Evolutionary conservation across 2,888 invertebrate species (phyloP).

Genomic region (Mimachlamys varia): DNA sequence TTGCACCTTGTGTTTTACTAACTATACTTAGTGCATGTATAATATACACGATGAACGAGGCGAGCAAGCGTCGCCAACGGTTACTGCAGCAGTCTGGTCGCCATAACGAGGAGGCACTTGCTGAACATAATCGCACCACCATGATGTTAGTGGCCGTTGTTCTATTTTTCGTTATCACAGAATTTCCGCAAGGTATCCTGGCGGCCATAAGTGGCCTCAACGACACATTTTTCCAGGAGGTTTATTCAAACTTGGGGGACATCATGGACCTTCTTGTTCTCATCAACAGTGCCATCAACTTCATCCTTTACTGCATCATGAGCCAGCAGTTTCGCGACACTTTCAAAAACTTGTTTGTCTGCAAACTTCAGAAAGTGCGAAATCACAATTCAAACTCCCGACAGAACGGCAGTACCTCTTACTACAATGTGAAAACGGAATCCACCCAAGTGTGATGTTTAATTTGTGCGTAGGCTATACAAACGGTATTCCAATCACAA

Average conservation of each 20-base stretch:
- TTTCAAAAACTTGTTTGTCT: conserved; percentile 77
- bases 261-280: conserved; percentile 95
- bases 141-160: conserved; percentile 93
- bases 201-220: conserved; percentile 86
- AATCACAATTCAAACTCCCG: not conserved
- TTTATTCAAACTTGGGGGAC: conserved; percentile 87
- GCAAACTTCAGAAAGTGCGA: not conserved
- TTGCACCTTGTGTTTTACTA: conserved; percentile 93
- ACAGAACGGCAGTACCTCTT: not conserved
- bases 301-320: conserved; percentile 96
- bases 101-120: conserved; percentile 75
- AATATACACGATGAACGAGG: conserved; percentile 78
- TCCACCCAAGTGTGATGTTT: not conserved
- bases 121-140: conserved; percentile 88
- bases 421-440: not conserved
- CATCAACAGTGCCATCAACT: conserved; percentile 95
- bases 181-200: conserved; percentile 90
- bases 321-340: conserved; percentile 92
- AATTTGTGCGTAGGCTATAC: not conserved
- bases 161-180: conserved; percentile 93
- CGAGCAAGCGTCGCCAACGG: conserved; percentile 72
- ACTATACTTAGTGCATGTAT: conserved; percentile 85
- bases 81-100: conserved; percentile 74
- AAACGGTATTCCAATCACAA: not conserved
- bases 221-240: conserved; percentile 83